phyloP scores from a whole-genome alignment of 2,797 vertebrate species.

The Channa striata region DNA sequence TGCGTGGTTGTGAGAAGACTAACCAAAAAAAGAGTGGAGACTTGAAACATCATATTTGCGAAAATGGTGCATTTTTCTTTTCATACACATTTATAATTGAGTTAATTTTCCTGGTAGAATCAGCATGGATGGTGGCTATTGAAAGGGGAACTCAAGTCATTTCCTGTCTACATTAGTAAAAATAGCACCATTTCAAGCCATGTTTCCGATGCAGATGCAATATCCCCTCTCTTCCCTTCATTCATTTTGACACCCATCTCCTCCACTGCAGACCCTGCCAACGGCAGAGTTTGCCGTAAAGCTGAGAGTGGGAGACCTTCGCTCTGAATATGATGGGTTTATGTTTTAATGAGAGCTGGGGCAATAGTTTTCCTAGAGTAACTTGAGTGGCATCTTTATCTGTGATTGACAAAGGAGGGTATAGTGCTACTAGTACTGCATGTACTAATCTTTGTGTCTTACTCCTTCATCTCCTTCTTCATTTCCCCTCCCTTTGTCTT shows the following conservation, averaged over 20 bases:
- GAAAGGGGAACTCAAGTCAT: conserved; percentile 39
- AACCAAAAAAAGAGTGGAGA: background rate
- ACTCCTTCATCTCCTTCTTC: conserved; percentile 33
- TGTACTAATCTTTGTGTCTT: conserved; percentile 50
- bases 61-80: conserved; percentile 16
- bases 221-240: conserved; percentile 47
- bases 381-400: conserved; percentile 69
- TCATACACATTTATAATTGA: no score
- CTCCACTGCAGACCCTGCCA: conserved; percentile 26
- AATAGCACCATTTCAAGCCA: conserved; percentile 52
- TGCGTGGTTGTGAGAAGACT: conserved; percentile 12
- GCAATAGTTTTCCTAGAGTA: conserved; percentile 26
- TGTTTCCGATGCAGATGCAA: conserved; percentile 42
- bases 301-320: conserved; percentile 40
- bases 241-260: conserved; percentile 49
- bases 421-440: conserved; percentile 41
- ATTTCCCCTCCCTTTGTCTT: conserved; percentile 27
- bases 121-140: conserved; percentile 27
- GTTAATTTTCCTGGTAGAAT: conserved; percentile 26
- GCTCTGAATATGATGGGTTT: conserved; percentile 48
- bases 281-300: no score
- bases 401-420: conserved; percentile 64
- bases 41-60: conserved; percentile 3
- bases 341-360: conserved; percentile 59
- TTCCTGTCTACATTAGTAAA: conserved; percentile 38